Percentiles rank a stretch among this genome's conserved stretches.
phyloP scores from a whole-genome alignment of 2,113 vertebrate species.

The Tetrao urogallus region DNA sequence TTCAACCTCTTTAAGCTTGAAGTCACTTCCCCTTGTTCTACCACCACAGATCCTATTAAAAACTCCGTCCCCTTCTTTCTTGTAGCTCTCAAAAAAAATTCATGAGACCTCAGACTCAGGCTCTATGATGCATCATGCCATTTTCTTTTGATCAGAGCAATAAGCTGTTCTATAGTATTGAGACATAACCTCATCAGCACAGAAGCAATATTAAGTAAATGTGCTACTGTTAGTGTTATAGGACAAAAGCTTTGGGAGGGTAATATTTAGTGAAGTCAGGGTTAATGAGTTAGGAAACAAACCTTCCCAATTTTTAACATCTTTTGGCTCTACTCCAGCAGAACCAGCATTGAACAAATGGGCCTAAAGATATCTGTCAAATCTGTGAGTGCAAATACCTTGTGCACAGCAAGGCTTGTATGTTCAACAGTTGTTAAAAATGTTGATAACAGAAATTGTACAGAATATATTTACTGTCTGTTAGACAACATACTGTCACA shows the following conservation, averaged over 20 bases:
- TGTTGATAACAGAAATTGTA: background rate
- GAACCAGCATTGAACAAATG: background rate
- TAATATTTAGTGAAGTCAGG: background rate
- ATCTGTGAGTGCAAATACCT: background rate
- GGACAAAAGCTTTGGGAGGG: background rate
- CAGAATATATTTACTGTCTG: background rate
- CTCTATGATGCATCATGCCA: fast-evolving
- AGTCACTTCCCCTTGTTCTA: too few relatives aligned
- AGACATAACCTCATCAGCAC: background rate
- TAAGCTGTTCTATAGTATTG: background rate
- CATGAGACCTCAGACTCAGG: background rate
- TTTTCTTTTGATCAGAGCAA: background rate
- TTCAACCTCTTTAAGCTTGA: too few relatives aligned
- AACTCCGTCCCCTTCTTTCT: too few relatives aligned
- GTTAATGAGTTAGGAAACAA: background rate
- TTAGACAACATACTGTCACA: background rate
- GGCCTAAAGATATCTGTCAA: background rate
- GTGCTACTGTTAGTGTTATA: background rate
- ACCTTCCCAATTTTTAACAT: background rate
- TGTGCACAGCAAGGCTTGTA: background rate
- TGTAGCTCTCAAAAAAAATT: background rate
- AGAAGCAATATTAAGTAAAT: background rate
- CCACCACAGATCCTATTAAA: too few relatives aligned
- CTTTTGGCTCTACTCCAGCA: background rate
- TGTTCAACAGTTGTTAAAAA: background rate